These are phyloP conservation scores for Fissipunctia ypsillon DNA, from an alignment of 2,888 invertebrate species.

Conservation along the genomic window DNA sequence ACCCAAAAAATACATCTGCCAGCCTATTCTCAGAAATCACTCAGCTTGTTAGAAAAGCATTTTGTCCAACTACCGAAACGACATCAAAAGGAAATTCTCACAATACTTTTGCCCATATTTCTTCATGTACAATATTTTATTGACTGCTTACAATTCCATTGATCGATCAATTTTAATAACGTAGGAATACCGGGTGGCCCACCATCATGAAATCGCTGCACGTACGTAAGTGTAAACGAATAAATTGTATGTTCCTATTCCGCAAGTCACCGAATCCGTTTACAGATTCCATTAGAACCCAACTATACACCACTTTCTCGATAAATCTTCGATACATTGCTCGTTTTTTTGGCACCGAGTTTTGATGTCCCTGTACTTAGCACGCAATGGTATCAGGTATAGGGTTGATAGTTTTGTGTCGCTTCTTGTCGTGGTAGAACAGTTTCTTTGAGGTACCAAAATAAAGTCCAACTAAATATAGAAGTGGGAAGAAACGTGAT, in stretches of 20 bases:
- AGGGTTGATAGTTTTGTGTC: background rate
- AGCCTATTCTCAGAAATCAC: slow-evolving; percentile 21
- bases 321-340: slow-evolving; percentile 11
- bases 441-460: slow-evolving; percentile 46
- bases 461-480: slow-evolving; percentile 55
- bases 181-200: slow-evolving; percentile 36
- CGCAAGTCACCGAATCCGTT: slow-evolving; percentile 66
- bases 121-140: slow-evolving; percentile 48
- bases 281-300: slow-evolving; percentile 13
- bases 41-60: slow-evolving; percentile 42
- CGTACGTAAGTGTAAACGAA: slow-evolving; percentile 67
- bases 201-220: slow-evolving; percentile 58
- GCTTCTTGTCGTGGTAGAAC: background rate
- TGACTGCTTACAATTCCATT: slow-evolving; percentile 55
- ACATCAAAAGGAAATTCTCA: slow-evolving; percentile 36
- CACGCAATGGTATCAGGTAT: slow-evolving; percentile 15
- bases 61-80: slow-evolving; percentile 23
- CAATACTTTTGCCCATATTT: slow-evolving; percentile 49
- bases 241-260: slow-evolving; percentile 67
- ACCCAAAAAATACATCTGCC: background rate
- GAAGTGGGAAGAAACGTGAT: slow-evolving; percentile 44
- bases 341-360: background rate
- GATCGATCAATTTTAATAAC: slow-evolving; percentile 63
- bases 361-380: background rate
- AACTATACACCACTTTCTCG: background rate